Percentiles rank a stretch among this genome's conserved stretches.
Conservation (phyloP, 1,140 invertebrate species). For the Pectinophora gossypiella region DNA sequence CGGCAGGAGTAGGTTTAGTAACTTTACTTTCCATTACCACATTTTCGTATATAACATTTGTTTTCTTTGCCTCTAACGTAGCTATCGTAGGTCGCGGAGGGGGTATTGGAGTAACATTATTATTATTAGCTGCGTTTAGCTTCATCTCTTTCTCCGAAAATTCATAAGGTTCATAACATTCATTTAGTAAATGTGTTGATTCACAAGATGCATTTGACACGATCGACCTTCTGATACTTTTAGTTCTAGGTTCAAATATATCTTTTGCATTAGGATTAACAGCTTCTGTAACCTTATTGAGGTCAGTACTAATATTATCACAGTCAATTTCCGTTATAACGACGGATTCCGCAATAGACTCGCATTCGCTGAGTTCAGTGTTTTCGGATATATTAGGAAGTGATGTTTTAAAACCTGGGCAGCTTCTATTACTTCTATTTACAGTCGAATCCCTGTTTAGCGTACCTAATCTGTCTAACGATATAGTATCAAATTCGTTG, state of each 20-base stretch:
- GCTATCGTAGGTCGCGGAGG: conserved; percentile 37
- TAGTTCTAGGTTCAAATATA: conserved; percentile 56
- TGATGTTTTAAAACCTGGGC: conserved; percentile 67
- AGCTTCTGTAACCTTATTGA: conserved; percentile 31
- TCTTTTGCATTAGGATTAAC: conserved; percentile 37
- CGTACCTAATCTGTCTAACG: conserved; percentile 56
- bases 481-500: conserved; percentile 69
- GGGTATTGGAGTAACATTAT: conserved; percentile 33
- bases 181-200: conserved; percentile 52
- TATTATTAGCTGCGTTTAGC: conserved; percentile 14
- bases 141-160: conserved; percentile 27
- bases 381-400: conserved; percentile 69
- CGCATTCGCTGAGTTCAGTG: conserved; percentile 54
- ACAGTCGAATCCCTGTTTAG: conserved; percentile 59
- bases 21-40: conserved; percentile 32
- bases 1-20: conserved; percentile 45
- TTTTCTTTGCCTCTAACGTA: conserved; percentile 16
- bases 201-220: conserved; percentile 37
- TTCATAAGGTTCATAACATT: conserved; percentile 63
- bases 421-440: conserved; percentile 67
- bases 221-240: conserved; percentile 32
- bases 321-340: conserved; percentile 26
- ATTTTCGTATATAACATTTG: conserved; percentile 57
- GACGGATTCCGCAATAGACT: conserved; percentile 35
- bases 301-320: conserved; percentile 24